These are phyloP conservation scores for Phenacoccus solenopsis DNA, from an alignment of 1,140 invertebrate species.

Conservation along the genomic window DNA sequence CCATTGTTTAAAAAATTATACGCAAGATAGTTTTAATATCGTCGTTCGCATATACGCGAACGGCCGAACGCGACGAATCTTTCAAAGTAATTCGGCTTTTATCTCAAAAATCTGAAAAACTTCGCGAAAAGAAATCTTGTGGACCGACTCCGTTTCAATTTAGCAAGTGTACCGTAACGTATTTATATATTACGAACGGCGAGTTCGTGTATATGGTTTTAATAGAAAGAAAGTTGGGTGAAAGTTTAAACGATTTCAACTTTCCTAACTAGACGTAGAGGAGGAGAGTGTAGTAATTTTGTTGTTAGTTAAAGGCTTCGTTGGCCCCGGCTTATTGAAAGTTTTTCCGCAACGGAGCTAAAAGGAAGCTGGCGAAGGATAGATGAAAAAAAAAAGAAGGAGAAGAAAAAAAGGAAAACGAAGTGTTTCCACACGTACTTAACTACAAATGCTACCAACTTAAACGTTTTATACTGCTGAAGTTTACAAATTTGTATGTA, in stretches of 20 bases:
- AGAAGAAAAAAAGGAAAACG: conserved; percentile 10
- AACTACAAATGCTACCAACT: conserved; percentile 15
- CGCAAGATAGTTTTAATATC: no score
- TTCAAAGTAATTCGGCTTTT: background rate
- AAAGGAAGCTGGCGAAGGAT: background rate
- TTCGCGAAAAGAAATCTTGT: conserved; percentile 7
- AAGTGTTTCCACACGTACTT: conserved; percentile 17
- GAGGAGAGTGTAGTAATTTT: conserved; percentile 15
- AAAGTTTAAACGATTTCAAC: conserved; percentile 18
- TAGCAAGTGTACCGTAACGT: conserved; percentile 14
- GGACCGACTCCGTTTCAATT: conserved; percentile 12
- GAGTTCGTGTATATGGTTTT: conserved; percentile 14
- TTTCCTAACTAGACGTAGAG: conserved; percentile 6
- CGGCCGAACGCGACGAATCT: background rate
- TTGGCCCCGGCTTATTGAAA: conserved; percentile 13
- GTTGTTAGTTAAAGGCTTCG: conserved; percentile 15
- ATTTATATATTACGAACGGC: conserved; percentile 7
- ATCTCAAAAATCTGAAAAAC: conserved; percentile 11
- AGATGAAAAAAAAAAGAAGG: background rate
- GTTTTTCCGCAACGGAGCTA: conserved; percentile 11
- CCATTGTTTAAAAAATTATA: no score
- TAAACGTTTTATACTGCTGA: conserved; percentile 13
- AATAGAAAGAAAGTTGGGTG: conserved; percentile 13
- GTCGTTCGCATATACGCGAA: no score
- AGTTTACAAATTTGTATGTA: conserved; percentile 18